phyloP scores from a whole-genome alignment of 2,888 invertebrate genomes.

The Oasisia sp. region DNA sequence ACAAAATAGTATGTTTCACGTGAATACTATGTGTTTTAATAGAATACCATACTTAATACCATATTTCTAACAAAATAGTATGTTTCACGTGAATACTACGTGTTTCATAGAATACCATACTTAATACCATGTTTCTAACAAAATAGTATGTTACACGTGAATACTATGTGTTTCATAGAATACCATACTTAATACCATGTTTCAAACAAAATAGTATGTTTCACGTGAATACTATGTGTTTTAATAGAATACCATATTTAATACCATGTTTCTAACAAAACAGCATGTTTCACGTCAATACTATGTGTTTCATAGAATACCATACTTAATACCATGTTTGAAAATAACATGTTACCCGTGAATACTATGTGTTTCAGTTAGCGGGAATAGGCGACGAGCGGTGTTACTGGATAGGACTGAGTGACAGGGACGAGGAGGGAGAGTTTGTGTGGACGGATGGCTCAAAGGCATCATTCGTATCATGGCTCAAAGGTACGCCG shows the following conservation, averaged over 20 bases:
- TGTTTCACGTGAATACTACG: background rate
- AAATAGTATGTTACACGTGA: background rate
- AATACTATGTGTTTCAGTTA: background rate
- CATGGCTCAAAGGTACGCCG: slow-evolving; percentile 23
- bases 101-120: no score
- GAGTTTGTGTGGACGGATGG: slow-evolving; percentile 31
- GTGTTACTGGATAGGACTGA: slow-evolving; percentile 32
- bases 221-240: background rate
- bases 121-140: no score
- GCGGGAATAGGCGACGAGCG: slow-evolving; percentile 26
- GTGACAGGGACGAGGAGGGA: slow-evolving; percentile 28
- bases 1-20: no score
- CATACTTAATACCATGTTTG: no score
- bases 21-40: background rate
- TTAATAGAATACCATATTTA: no score
- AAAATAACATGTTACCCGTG: background rate
- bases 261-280: no score
- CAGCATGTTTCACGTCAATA: no score
- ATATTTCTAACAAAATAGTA: no score
- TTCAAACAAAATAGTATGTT: no score
- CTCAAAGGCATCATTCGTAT: background rate
- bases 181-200: no score
- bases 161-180: background rate
- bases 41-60: no score
- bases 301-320: background rate